phyloP scores from a whole-genome alignment of 2,888 invertebrate genomes.

The Drosophila anceps region DNA sequence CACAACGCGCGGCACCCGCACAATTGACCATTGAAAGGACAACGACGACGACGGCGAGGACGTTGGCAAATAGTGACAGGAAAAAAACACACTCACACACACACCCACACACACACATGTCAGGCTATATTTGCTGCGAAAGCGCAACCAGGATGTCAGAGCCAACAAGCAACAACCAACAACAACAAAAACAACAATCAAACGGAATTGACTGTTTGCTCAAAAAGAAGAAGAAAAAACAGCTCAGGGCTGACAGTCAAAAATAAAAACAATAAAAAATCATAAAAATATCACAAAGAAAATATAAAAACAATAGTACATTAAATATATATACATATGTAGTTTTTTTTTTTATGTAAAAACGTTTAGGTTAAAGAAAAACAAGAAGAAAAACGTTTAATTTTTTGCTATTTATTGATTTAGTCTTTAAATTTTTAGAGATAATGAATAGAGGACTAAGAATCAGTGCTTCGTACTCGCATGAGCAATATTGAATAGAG shows the following conservation, averaged over 20 bases:
- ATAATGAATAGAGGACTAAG: neutral
- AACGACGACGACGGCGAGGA: constrained; percentile 7
- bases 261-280: neutral
- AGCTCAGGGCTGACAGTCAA: neutral
- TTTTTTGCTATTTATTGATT: neutral
- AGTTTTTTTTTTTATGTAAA: too few relatives aligned
- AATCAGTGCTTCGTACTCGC: too few relatives aligned
- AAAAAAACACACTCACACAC: constrained; percentile 9
- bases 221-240: neutral
- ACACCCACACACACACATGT: neutral
- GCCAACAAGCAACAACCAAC: neutral
- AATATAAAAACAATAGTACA: neutral
- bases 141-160: constrained; percentile 13
- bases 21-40: constrained; percentile 62
- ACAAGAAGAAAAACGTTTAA: neutral
- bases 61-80: constrained; percentile 37
- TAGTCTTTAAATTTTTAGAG: neutral
- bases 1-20: constrained; percentile 54
- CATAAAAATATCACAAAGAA: neutral
- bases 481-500: too few relatives aligned
- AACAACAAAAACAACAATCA: constrained; percentile 3
- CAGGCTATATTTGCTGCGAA: constrained; percentile 1
- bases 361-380: neutral
- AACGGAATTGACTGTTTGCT: constrained; percentile 10
- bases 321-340: neutral